Conservation (phyloP, 2,888 invertebrate species). For the Morinoia aosen region DNA sequence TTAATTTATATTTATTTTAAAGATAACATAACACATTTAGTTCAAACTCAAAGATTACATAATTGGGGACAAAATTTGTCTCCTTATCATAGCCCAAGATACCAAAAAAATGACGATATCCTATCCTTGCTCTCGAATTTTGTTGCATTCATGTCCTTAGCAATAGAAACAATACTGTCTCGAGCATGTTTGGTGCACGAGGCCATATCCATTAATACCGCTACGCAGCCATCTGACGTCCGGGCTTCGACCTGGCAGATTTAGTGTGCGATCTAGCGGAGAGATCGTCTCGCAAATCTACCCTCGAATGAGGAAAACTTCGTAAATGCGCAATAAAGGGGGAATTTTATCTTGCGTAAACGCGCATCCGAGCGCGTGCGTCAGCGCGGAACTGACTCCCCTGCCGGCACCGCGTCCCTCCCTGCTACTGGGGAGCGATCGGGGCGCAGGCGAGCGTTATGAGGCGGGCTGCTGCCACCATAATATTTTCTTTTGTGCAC, state of each 20-base stretch:
- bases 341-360: slow-evolving; percentile 20
- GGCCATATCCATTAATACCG: neutral
- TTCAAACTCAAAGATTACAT: no score
- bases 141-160: neutral
- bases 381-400: neutral
- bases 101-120: neutral
- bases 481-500: neutral
- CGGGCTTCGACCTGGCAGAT: neutral
- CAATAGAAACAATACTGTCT: neutral
- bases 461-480: neutral
- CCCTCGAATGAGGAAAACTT: slow-evolving; percentile 34
- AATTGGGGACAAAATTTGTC: neutral
- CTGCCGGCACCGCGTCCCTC: neutral
- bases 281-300: slow-evolving; percentile 40
- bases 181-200: neutral
- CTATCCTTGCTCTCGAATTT: neutral
- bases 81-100: neutral
- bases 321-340: slow-evolving; percentile 21
- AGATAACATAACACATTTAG: no score
- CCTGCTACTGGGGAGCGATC: neutral
- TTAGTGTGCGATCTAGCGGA: slow-evolving; percentile 1
- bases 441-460: neutral
- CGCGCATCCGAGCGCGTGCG: neutral
- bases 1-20: no score
- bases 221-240: neutral